These are phyloP conservation scores for Sardina pilchardus DNA, from an alignment of 2,113 vertebrate genomes.

Conservation along the genomic window DNA sequence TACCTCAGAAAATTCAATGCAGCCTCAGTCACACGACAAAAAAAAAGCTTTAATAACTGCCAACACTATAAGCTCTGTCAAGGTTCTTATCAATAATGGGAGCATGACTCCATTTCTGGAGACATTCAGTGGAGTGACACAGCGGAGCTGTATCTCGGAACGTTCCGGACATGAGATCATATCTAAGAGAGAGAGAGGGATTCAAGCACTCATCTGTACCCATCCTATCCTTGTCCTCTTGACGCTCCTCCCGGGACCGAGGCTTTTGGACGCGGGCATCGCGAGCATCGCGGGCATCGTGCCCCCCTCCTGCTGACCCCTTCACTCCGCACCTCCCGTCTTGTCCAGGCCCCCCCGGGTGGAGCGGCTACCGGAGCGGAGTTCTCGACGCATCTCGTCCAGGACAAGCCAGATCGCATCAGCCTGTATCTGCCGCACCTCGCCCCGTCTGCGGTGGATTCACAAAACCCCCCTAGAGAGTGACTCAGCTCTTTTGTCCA, in stretches of 20 bases:
- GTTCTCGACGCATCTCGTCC: neutral
- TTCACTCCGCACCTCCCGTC: too few species aligned
- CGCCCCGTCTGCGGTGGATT: neutral
- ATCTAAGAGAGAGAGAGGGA: too few species aligned
- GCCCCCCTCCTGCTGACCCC: too few species aligned
- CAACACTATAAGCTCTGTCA: neutral
- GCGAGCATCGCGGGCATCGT: too few species aligned
- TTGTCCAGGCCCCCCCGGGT: neutral
- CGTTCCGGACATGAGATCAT: too few species aligned
- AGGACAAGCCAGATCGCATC: neutral
- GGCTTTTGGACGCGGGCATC: neutral
- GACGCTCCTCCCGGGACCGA: neutral
- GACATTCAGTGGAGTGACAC: neutral
- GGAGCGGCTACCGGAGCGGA: neutral
- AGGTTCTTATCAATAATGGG: neutral
- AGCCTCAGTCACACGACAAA: neutral
- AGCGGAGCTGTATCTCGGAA: too few species aligned
- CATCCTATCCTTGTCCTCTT: too few species aligned
- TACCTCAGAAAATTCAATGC: neutral
- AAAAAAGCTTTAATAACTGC: neutral
- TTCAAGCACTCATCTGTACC: too few species aligned
- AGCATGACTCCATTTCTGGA: constrained; percentile 4
- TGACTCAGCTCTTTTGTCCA: constrained; percentile 9
- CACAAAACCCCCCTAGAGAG: neutral
- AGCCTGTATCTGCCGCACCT: neutral